Evolutionary conservation across 2,888 invertebrate species (phyloP).

Genomic region (Macaria notata): DNA sequence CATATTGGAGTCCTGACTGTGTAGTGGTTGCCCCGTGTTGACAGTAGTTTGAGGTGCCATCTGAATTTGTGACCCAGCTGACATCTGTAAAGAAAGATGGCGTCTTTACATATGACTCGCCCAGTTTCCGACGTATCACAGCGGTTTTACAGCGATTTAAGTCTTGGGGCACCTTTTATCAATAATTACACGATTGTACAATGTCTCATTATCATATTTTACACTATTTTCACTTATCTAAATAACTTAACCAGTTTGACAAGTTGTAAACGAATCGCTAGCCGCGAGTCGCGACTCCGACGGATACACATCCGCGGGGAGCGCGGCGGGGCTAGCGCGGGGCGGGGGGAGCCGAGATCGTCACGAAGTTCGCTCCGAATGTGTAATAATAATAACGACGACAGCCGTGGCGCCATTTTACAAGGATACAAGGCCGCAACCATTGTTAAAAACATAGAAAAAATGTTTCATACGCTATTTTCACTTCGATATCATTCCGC

Average conservation of each 20-base stretch:
- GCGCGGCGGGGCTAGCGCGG: slow-evolving; percentile 34
- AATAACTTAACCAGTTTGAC: slow-evolving; percentile 82
- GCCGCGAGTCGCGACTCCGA: slow-evolving; percentile 71
- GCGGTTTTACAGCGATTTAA: slow-evolving; percentile 42
- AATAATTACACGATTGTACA: slow-evolving; percentile 56
- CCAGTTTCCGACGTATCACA: slow-evolving; percentile 56
- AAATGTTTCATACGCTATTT: slow-evolving; percentile 42
- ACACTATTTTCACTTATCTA: slow-evolving; percentile 56
- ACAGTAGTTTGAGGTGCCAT: slow-evolving; percentile 97
- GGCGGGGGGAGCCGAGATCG: slow-evolving; percentile 68
- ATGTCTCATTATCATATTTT: slow-evolving; percentile 50
- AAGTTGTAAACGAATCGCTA: slow-evolving; percentile 78
- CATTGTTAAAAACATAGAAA: slow-evolving; percentile 61
- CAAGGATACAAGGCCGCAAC: slow-evolving; percentile 79
- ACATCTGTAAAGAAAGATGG: slow-evolving; percentile 91
- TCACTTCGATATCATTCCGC: slow-evolving; percentile 26
- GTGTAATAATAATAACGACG: slow-evolving; percentile 78
- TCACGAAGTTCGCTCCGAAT: slow-evolving; percentile 81
- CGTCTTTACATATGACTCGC: slow-evolving; percentile 82
- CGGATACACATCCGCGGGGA: slow-evolving; percentile 80
- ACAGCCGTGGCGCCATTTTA: slow-evolving; percentile 78
- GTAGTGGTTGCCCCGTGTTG: slow-evolving; percentile 91
- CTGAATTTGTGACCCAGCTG: slow-evolving; percentile 98
- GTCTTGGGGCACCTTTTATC: slow-evolving; percentile 47
- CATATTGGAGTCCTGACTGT: slow-evolving; percentile 99